Percentiles rank a stretch among this genome's conserved stretches.
phyloP scores from a whole-genome alignment of 2,888 invertebrate species.

The Drepana falcataria region DNA sequence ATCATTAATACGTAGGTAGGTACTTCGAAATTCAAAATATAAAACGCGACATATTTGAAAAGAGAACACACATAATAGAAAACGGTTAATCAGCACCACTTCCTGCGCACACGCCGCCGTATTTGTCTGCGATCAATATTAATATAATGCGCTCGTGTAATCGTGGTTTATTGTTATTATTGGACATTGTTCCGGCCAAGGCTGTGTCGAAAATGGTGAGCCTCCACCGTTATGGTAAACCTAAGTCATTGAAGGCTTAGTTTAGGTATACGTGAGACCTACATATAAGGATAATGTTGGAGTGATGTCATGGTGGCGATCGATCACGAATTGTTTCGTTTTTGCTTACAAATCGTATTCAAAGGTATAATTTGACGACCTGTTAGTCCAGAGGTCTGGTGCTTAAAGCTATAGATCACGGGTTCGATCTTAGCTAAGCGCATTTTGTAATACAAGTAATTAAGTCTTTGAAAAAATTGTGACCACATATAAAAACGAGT shows the following conservation, averaged over 20 bases:
- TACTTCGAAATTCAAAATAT: no score
- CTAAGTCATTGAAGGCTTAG: constrained; percentile 30
- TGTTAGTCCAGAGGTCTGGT: no score
- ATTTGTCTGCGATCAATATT: constrained; percentile 32
- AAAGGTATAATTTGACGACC: not conserved
- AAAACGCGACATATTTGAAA: no score
- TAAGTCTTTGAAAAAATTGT: no score
- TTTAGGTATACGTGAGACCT: constrained; percentile 20
- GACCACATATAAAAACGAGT: constrained; percentile 6
- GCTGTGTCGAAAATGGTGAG: constrained; percentile 56
- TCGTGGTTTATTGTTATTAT: constrained; percentile 65
- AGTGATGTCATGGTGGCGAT: not conserved
- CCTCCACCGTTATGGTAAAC: constrained; percentile 46
- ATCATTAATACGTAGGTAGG: no score
- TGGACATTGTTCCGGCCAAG: constrained; percentile 70
- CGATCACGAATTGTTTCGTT: not conserved
- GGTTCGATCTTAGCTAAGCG: no score
- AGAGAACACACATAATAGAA: constrained; percentile 2
- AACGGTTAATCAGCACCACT: constrained; percentile 22
- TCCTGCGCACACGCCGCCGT: constrained; percentile 29
- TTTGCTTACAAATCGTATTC: not conserved
- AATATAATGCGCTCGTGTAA: constrained; percentile 32
- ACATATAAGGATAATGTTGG: constrained; percentile 28
- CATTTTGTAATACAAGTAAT: no score
- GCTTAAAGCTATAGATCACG: no score